Conservation (phyloP, 2,888 invertebrate species). For the Pyrgus malvae region DNA sequence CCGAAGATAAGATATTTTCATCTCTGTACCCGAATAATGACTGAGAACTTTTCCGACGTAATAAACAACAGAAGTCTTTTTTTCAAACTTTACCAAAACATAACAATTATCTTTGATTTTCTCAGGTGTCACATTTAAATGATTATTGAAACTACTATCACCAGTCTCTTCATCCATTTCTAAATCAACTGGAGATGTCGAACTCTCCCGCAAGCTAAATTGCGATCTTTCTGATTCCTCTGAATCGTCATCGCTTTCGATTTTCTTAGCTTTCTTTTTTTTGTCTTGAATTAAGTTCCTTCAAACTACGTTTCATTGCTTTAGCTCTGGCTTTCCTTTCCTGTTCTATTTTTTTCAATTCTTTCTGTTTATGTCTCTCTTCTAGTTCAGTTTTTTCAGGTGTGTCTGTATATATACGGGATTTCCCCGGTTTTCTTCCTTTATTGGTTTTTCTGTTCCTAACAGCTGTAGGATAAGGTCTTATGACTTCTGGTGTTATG, state of each 20-base stretch:
- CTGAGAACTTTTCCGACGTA: conserved; percentile 15
- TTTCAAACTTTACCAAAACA: conserved; percentile 31
- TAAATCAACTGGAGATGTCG: background rate
- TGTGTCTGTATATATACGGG: background rate
- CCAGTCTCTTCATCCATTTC: background rate
- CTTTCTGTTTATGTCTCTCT: background rate
- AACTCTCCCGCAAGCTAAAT: background rate
- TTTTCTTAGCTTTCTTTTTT: background rate
- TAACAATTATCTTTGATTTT: conserved; percentile 31
- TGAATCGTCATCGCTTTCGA: background rate
- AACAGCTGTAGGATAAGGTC: background rate
- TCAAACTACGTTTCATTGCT: background rate
- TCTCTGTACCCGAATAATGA: conserved; percentile 27
- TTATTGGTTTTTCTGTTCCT: background rate
- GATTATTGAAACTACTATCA: background rate
- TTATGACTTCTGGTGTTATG: background rate
- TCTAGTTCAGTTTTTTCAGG: background rate
- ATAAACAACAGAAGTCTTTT: conserved; percentile 20
- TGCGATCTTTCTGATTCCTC: background rate
- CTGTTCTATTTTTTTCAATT: background rate
- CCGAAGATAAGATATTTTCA: conserved; percentile 29
- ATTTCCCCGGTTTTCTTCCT: background rate
- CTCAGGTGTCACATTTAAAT: conserved; percentile 1
- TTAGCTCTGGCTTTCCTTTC: background rate
- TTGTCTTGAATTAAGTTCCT: background rate